A percentile compares a stretch with the other conserved stretches of the same genome.
Conservation (phyloP, 2,797 vertebrate species). For the Gadopsis marmoratus region DNA sequence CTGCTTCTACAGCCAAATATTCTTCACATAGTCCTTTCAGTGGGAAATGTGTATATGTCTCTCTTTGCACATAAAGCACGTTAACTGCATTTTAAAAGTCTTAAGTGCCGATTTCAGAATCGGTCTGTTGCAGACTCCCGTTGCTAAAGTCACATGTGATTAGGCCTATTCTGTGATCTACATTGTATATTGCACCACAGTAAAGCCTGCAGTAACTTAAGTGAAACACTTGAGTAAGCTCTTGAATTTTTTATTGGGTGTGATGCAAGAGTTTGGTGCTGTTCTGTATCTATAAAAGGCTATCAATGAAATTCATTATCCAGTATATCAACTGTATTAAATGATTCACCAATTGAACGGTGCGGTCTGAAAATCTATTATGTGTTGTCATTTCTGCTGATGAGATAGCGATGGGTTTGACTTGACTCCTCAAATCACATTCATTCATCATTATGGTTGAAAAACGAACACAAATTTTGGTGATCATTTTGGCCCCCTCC, state of each 20-base stretch:
- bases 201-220: conserved; percentile 29
- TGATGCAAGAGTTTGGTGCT: conserved; percentile 43
- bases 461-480: conserved; percentile 65
- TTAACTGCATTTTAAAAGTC: neutral
- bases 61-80: neutral
- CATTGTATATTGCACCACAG: conserved; percentile 5
- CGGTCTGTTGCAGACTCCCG: conserved; percentile 1
- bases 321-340: conserved; percentile 55
- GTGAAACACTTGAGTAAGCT: conserved; percentile 46
- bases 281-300: conserved; percentile 38
- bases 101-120: conserved; percentile 11
- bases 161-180: conserved; percentile 18
- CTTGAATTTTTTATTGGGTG: conserved; percentile 50
- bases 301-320: conserved; percentile 57
- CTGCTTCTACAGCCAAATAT: neutral
- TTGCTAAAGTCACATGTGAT: conserved; percentile 21
- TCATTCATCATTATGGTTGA: conserved; percentile 60
- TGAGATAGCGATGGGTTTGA: conserved; percentile 59
- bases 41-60: neutral
- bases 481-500: conserved; percentile 70
- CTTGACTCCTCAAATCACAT: conserved; percentile 59
- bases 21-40: neutral
- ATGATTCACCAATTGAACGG: conserved; percentile 50
- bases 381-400: conserved; percentile 63
- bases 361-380: conserved; percentile 60